A percentile compares a stretch with the other conserved stretches of the same genome.
These are phyloP conservation scores for Phrynosoma platyrhinos DNA, from an alignment of 2,113 vertebrate species.

Conservation along the genomic window DNA sequence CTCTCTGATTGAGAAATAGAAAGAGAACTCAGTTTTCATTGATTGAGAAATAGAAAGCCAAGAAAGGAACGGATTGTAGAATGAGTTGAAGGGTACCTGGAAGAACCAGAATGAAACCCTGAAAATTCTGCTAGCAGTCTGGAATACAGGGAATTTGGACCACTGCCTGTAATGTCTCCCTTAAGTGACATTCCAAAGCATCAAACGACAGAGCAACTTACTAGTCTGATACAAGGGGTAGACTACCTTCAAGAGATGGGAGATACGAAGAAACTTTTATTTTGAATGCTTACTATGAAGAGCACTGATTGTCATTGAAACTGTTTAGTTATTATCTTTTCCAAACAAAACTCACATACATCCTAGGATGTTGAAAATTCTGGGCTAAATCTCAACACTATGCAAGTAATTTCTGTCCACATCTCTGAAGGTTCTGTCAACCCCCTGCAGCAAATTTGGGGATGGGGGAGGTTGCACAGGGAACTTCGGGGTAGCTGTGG, in stretches of 20 bases:
- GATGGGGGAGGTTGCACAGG: not conserved
- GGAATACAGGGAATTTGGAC: not conserved
- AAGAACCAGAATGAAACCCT: not conserved
- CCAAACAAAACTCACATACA: not conserved
- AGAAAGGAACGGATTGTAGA: no score
- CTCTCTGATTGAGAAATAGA: no score
- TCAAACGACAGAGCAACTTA: no score
- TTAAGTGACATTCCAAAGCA: not conserved
- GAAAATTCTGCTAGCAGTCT: no score
- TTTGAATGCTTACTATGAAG: not conserved
- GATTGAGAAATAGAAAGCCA: no score
- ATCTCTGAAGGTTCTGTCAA: not conserved
- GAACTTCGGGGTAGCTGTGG: no score
- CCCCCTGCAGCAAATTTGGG: no score
- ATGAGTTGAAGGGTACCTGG: no score
- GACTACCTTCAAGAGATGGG: not conserved
- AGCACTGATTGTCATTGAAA: no score
- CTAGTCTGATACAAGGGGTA: not conserved
- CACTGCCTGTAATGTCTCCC: not conserved
- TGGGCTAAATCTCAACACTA: not conserved
- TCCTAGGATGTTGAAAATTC: not conserved
- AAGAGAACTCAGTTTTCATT: no score
- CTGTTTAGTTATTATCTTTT: not conserved
- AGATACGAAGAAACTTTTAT: not conserved
- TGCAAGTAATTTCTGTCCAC: not conserved